Evolutionary conservation across 1,140 invertebrate species (phyloP).

Genomic region (Nixonia krombeini): DNA sequence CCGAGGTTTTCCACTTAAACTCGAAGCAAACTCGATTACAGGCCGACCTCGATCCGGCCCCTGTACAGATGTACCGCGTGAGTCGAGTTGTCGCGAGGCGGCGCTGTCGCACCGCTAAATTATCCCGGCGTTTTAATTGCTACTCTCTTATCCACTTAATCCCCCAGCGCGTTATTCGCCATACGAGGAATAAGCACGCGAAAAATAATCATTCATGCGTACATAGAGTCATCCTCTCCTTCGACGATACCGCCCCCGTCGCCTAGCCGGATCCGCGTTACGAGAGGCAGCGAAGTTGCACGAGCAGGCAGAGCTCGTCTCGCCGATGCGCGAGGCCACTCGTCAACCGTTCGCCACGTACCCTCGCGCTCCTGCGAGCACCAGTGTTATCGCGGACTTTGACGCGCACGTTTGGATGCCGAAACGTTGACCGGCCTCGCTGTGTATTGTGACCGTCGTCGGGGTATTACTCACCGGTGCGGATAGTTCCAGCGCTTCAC

Average conservation of each 20-base stretch:
- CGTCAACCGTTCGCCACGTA: slow-evolving; percentile 2
- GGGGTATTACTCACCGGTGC: too few species aligned
- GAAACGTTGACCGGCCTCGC: not conserved
- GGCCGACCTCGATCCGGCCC: not conserved
- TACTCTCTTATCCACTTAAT: slow-evolving; percentile 48
- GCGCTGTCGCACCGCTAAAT: slow-evolving; percentile 22
- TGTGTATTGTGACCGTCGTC: too few species aligned
- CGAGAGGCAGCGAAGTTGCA: not conserved
- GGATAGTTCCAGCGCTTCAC: too few species aligned
- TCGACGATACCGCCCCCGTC: slow-evolving; percentile 14
- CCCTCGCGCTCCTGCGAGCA: slow-evolving; percentile 39
- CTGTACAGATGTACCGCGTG: slow-evolving; percentile 33
- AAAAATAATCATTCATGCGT: slow-evolving; percentile 45
- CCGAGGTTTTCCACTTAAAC: slow-evolving; percentile 44
- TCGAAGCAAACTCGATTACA: slow-evolving; percentile 40
- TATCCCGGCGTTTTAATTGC: slow-evolving; percentile 45
- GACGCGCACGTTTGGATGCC: slow-evolving; percentile 52
- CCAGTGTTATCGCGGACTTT: slow-evolving; percentile 65
- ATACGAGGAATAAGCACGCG: slow-evolving; percentile 34
- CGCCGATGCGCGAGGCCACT: not conserved
- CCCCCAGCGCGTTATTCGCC: slow-evolving; percentile 32
- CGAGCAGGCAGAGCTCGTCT: not conserved
- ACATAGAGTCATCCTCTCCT: slow-evolving; percentile 21
- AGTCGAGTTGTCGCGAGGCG: not conserved
- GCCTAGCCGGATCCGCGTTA: slow-evolving; percentile 8